phyloP scores from a whole-genome alignment of 1,140 invertebrate genomes.

The Lordiphosa collinella region DNA sequence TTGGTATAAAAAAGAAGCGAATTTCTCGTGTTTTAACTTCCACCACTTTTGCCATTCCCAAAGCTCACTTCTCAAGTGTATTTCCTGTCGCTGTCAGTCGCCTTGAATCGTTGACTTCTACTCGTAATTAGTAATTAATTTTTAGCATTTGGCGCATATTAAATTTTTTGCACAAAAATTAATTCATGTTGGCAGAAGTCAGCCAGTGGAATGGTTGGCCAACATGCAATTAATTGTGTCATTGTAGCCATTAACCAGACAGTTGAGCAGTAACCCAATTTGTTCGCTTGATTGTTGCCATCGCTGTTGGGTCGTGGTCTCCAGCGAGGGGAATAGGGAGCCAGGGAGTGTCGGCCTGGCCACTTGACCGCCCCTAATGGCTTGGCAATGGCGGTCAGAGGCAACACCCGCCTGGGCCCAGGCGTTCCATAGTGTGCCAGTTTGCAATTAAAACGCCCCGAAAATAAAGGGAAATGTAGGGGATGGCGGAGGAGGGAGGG shows the following conservation, averaged over 20 bases:
- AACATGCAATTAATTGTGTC: slow-evolving; percentile 75
- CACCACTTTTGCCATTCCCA: not conserved
- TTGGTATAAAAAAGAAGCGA: too few species aligned
- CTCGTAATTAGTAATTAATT: slow-evolving; percentile 62
- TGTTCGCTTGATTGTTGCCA: slow-evolving; percentile 63
- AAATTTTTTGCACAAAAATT: slow-evolving; percentile 59
- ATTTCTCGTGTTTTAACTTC: too few species aligned
- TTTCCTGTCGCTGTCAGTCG: slow-evolving; percentile 9
- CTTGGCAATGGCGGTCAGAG: slow-evolving; percentile 29
- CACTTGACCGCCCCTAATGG: slow-evolving; percentile 61
- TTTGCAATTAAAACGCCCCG: slow-evolving; percentile 62
- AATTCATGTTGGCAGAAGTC: slow-evolving; percentile 48
- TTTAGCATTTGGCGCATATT: slow-evolving; percentile 61
- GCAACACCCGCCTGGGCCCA: slow-evolving; percentile 22
- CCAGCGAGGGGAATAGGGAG: not conserved
- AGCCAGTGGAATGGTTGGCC: slow-evolving; percentile 22
- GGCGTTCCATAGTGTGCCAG: slow-evolving; percentile 49
- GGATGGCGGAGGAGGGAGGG: not conserved
- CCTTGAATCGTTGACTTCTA: not conserved
- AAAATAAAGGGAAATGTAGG: slow-evolving; percentile 43
- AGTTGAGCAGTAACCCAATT: slow-evolving; percentile 76
- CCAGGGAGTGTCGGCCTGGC: not conserved
- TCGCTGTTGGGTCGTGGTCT: not conserved
- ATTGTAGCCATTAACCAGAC: slow-evolving; percentile 76
- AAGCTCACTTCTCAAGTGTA: not conserved